Conservation (phyloP, 2,797 vertebrate species). For the Danio kyathit region DNA sequence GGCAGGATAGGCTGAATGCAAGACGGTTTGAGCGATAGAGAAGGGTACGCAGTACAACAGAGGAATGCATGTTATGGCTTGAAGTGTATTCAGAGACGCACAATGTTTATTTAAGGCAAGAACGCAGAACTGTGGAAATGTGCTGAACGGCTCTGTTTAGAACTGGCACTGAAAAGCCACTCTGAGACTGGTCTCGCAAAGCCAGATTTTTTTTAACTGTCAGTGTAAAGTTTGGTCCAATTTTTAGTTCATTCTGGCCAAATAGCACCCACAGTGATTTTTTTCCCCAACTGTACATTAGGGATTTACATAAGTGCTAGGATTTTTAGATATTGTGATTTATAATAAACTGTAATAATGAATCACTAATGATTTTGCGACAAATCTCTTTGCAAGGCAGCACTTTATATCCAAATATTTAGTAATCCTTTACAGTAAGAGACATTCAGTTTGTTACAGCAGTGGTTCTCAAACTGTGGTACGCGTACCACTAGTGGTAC, state of each 20-base stretch:
- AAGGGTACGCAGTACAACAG: not conserved
- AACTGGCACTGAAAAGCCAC: not conserved
- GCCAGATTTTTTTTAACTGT: not conserved
- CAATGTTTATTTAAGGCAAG: constrained; percentile 42
- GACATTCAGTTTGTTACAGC: too few relatives aligned
- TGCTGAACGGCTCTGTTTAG: constrained; percentile 2
- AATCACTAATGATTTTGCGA: too few relatives aligned
- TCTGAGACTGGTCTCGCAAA: not conserved
- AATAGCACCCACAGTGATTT: not conserved
- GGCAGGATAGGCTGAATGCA: constrained; percentile 7
- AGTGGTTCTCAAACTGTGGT: too few relatives aligned
- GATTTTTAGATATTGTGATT: not conserved
- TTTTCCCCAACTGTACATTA: not conserved
- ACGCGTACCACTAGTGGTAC: too few relatives aligned
- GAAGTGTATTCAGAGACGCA: constrained; percentile 3
- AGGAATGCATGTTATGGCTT: constrained; percentile 33
- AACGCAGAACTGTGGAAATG: not conserved
- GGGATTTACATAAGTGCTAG: not conserved
- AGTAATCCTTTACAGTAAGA: too few relatives aligned
- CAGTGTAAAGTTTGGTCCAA: not conserved
- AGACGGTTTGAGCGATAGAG: not conserved
- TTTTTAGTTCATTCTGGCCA: not conserved
- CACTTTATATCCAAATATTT: too few relatives aligned
- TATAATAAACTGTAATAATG: too few relatives aligned
- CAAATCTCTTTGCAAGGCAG: too few relatives aligned